These are phyloP conservation scores for Vicugna pacos DNA, from an alignment of 2,113 vertebrate genomes.

Conservation along the genomic window DNA sequence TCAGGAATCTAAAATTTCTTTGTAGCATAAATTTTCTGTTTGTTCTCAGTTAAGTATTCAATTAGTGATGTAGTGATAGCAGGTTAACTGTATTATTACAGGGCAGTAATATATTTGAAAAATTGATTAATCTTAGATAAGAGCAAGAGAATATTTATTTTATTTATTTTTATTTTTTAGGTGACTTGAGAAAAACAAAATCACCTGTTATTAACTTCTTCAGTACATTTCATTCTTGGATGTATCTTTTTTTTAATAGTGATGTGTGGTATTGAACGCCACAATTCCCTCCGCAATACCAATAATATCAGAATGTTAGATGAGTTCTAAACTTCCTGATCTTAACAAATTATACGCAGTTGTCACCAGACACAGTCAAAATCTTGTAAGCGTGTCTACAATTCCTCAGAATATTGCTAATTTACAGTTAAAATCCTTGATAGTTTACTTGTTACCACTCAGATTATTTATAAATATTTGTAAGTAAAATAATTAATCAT, in stretches of 20 bases:
- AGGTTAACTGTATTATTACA: not conserved
- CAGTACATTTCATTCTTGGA: not conserved
- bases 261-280: not conserved
- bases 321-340: not conserved
- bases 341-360: not conserved
- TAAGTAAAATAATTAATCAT: not conserved
- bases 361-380: not conserved
- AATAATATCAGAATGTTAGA: not conserved
- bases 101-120: not conserved
- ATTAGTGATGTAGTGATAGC: not conserved
- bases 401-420: not conserved
- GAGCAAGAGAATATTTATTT: not conserved
- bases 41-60: not conserved
- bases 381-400: not conserved
- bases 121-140: not conserved
- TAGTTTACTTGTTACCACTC: not conserved
- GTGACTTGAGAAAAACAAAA: not conserved
- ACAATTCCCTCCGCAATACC: not conserved
- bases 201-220: not conserved
- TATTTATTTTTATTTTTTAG: not conserved
- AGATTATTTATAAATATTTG: not conserved
- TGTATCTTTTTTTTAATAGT: not conserved
- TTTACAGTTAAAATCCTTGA: not conserved
- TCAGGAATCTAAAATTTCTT: slow-evolving; percentile 41
- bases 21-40: not conserved